Conservation (phyloP, 2,888 invertebrate species). For the Pseudoips prasinana region DNA sequence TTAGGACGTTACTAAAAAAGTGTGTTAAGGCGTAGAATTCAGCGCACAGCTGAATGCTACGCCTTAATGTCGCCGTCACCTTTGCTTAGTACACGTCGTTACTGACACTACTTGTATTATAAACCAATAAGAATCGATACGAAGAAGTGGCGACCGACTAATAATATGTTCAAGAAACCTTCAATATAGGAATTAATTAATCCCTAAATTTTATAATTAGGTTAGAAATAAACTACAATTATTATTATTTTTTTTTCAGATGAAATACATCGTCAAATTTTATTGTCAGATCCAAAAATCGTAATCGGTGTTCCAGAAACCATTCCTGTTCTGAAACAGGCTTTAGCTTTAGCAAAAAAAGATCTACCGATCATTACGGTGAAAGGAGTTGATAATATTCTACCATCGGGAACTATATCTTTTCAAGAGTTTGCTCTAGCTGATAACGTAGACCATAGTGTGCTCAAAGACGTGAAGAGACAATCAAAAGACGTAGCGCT, state of each 20-base stretch:
- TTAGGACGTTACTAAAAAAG: too few relatives aligned
- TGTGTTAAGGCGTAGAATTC: too few relatives aligned
- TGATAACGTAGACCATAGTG: constrained; percentile 69
- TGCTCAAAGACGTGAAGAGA: constrained; percentile 58
- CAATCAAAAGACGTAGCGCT: constrained; percentile 81
- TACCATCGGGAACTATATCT: constrained; percentile 80
- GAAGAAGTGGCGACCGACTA: too few relatives aligned
- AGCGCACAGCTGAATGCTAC: too few relatives aligned
- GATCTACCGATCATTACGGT: constrained; percentile 74
- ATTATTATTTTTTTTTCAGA: constrained; percentile 77
- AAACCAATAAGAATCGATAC: too few relatives aligned
- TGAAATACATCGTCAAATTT: constrained; percentile 85
- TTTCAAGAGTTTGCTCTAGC: constrained; percentile 81
- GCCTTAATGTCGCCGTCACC: too few relatives aligned
- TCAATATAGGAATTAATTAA: too few relatives aligned
- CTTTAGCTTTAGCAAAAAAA: constrained; percentile 63
- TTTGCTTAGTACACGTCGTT: too few relatives aligned
- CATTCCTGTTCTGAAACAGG: constrained; percentile 66
- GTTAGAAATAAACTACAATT: too few relatives aligned
- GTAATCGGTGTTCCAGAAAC: constrained; percentile 81
- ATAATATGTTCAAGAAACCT: too few relatives aligned
- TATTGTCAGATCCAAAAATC: constrained; percentile 81
- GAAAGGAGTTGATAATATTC: constrained; percentile 19
- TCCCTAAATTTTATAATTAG: too few relatives aligned
- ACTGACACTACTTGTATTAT: too few relatives aligned